Evolutionary conservation across 2,797 vertebrate genomes (phyloP), one percentile per base, ranked within the genome.

Genomic region (Tangara arthus): DNA sequence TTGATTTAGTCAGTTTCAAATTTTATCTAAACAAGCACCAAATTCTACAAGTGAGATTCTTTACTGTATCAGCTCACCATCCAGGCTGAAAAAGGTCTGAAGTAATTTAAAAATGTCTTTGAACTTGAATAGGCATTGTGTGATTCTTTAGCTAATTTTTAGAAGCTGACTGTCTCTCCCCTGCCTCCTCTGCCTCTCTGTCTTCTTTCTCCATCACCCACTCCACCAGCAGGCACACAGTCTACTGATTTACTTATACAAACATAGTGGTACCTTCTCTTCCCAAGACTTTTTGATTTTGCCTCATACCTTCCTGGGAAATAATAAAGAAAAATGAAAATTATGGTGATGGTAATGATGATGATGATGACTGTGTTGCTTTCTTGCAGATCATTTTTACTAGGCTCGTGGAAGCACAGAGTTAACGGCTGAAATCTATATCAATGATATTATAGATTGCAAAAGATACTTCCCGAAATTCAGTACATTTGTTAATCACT

Each of bases 361-460:
- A 21, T 7, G 37, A 15, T 12, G 18, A 71, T 1, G 23, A 53
- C 23, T 82, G 12, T 73, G 61, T 94, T 80, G 15, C 47, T 94
- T 96, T 93, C 35, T 82, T 86, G 37, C 27, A 66, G 30, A 80
- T 82, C 0, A 3, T 66, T 94, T 94, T 92, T 93, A 49, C 50
- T 69, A 84, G 15, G 57, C 55, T 89, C 19, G 23, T 53, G 60
- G 81, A 93, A 90, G 87, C 69, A 73, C 5, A 52, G 37, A 79
- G 30, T 77, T 73, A 30, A 44, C 30, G 32, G 15, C 10, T 89
- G 41, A 81, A 92, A 83, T 68, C 19, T 52, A 70, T 78, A 78
- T 64, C 44, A 7, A 34, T 56, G n/a, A 68, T 53, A 16, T 65
- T 71, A 32, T 1, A 78, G 27, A 65, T 69, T 61, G 21, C 15